Base-by-base conservation (phyloP, 1,140 invertebrate species). In the Aphaenogaster floridana region DNA sequence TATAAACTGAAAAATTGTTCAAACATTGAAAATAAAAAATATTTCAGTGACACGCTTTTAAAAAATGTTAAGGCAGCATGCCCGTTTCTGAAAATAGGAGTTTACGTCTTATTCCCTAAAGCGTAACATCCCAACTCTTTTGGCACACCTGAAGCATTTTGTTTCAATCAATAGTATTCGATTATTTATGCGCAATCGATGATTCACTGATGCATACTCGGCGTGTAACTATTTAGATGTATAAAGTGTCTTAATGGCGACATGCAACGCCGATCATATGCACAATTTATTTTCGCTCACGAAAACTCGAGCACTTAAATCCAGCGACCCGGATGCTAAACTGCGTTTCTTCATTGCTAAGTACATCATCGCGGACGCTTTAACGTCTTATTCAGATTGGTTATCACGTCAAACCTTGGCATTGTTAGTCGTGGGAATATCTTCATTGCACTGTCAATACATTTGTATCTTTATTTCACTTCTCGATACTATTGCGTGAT, bases 211-310 rank as follows among this genome's bases (percentile, higher is more conserved):
- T 42, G 21, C 17, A 28, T 34, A 57, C 13, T 17, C 9, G 59
- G 28, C 45, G 17, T 45, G 28, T 39, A 54, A 21, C 13, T 66
- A 66, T 50, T 89, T 68, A 83, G 28, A 76, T 42, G 28, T 28
- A 59, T 54, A 68, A 64, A 76, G 39, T 45, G n/a, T 88, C 57
- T 54, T n/a, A 15, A 79, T 34, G n/a, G 42, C 66, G 66, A 66
- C 17, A 61, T 9, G 21, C n/a, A 7, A 21, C 11, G 72, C 57
- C 74, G 66, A 85, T 83, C 61, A n/a, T 39, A 72, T 89, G 86
- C 86, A 90, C 89, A 87, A 90, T 69, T 69, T 48, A 63, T 87
- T 90, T 77, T 42, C 21, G 42, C 34, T 54, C 42, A 83, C 34
- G 28, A 50, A 78, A 83, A 50, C 36, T 57, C 66, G 6, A 79